Evolutionary conservation across 2,113 vertebrate genomes (phyloP).

Genomic region (Sisor rabdophorus): DNA sequence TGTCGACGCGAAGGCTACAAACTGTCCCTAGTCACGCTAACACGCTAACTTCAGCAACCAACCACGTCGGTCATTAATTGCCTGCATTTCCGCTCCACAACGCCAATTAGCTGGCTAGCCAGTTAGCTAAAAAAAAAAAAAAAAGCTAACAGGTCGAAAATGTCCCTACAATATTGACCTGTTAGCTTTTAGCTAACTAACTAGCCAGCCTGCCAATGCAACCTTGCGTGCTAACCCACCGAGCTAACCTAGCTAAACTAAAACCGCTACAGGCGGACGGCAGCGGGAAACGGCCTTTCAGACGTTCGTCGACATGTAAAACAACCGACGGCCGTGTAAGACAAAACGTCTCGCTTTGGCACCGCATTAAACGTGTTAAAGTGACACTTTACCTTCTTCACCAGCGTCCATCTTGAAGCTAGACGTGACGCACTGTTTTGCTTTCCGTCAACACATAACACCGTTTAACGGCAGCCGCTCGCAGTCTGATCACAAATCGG

Average conservation of each 20-base stretch:
- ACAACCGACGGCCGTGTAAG: background rate
- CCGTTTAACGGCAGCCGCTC: background rate
- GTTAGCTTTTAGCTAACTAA: background rate
- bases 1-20: background rate
- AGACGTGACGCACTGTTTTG: constrained; percentile 50
- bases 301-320: background rate
- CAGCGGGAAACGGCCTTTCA: no score
- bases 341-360: background rate
- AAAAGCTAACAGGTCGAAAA: no score
- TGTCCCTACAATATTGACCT: no score
- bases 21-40: background rate
- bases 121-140: no score
- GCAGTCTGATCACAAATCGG: constrained; percentile 4
- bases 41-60: no score
- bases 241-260: background rate
- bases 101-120: no score
- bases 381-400: constrained; percentile 50
- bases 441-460: constrained; percentile 52
- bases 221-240: background rate
- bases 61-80: background rate
- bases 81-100: background rate
- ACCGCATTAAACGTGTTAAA: background rate
- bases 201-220: background rate
- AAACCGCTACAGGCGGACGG: background rate
- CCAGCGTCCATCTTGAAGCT: constrained; percentile 55